Evolutionary conservation across 2,113 vertebrate species (phyloP).

Genomic region (Mobula hypostoma): DNA sequence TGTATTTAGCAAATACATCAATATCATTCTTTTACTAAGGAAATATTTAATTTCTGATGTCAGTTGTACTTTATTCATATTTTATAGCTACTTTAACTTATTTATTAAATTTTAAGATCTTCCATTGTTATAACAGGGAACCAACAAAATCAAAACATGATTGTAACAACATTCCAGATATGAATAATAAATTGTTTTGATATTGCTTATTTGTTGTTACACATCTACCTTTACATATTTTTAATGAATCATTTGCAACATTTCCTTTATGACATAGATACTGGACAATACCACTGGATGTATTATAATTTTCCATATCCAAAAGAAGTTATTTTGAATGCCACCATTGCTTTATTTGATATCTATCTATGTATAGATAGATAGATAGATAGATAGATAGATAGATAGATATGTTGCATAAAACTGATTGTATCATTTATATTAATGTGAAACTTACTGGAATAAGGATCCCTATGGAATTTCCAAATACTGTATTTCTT

Average conservation of each 20-base stretch:
- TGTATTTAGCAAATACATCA: background rate
- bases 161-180: background rate
- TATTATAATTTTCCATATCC: background rate
- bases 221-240: background rate
- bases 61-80: background rate
- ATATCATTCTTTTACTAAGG: background rate
- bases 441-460: background rate
- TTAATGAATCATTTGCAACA: background rate
- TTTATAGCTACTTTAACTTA: background rate
- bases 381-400: background rate
- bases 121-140: background rate
- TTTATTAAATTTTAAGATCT: background rate
- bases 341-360: background rate
- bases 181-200: background rate
- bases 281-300: background rate
- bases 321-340: background rate
- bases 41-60: background rate
- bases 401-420: background rate
- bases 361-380: too few relatives aligned
- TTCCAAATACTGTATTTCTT: background rate
- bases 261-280: background rate
- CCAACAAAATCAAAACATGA: background rate
- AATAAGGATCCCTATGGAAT: background rate
- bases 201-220: background rate
- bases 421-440: background rate